Percentiles rank a stretch among this genome's conserved stretches.
phyloP scores from a whole-genome alignment of 2,888 invertebrate genomes.

The Caenorhabditis uteleia region DNA sequence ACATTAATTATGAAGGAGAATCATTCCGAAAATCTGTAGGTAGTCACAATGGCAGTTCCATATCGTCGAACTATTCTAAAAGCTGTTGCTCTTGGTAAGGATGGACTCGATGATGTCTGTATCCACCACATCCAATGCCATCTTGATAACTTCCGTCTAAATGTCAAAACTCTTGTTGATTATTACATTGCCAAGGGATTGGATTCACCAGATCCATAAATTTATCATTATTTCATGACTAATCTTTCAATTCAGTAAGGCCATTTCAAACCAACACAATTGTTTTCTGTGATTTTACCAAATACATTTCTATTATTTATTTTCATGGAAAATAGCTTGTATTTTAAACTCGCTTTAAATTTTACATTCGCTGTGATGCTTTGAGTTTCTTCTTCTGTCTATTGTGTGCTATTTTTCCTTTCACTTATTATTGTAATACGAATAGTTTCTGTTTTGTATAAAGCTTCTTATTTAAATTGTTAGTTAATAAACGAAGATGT shows the following conservation, averaged over 20 bases:
- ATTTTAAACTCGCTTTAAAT: too few relatives aligned
- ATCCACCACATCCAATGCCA: constrained; percentile 64
- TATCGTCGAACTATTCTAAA: constrained; percentile 63
- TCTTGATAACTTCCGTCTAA: constrained; percentile 62
- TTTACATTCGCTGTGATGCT: too few relatives aligned
- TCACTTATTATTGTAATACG: too few relatives aligned
- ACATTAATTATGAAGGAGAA: background rate
- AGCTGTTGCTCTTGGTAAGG: constrained; percentile 64
- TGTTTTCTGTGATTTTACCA: background rate
- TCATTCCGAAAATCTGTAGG: background rate
- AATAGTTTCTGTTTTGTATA: too few relatives aligned
- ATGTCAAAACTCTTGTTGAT: constrained; percentile 61
- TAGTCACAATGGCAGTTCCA: constrained; percentile 55
- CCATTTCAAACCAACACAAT: background rate
- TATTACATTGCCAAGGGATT: constrained; percentile 60
- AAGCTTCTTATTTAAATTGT: too few relatives aligned
- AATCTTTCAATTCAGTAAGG: background rate
- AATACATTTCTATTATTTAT: background rate
- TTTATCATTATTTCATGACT: background rate
- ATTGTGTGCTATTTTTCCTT: too few relatives aligned
- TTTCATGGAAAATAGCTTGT: too few relatives aligned
- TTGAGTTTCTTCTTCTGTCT: too few relatives aligned
- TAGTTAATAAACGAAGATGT: too few relatives aligned
- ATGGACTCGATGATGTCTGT: constrained; percentile 64
- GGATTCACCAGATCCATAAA: constrained; percentile 49